Conservation (phyloP, 2,797 vertebrate species). For the Rhabdophis nuchalis region DNA sequence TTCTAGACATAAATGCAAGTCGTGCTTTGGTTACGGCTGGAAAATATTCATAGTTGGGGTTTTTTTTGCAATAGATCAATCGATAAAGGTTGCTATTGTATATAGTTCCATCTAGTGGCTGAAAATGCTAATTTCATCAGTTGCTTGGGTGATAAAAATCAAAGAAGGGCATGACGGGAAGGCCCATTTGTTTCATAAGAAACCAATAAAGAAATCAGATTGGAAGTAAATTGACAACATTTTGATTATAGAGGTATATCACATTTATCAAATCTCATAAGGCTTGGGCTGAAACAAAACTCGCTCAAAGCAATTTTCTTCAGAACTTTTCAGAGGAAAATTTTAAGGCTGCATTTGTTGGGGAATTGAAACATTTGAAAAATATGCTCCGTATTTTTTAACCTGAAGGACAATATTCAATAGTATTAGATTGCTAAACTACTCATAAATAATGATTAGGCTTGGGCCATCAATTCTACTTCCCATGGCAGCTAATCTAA, state of each 20-base stretch:
- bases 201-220: neutral
- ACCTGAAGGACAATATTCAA: neutral
- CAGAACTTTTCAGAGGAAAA: neutral
- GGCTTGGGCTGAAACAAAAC: neutral
- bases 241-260: neutral
- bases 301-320: neutral
- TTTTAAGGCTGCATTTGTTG: neutral
- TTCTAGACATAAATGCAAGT: neutral
- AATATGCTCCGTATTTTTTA: neutral
- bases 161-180: slow-evolving; percentile 26
- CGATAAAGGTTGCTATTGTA: slow-evolving; percentile 36
- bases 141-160: neutral
- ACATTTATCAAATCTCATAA: neutral
- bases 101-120: slow-evolving; percentile 65
- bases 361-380: neutral
- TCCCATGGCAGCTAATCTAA: neutral
- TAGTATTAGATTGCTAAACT: neutral
- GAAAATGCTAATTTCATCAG: slow-evolving; percentile 25
- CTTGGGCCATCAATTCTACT: neutral
- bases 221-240: neutral
- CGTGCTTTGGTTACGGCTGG: neutral
- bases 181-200: neutral
- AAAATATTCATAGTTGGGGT: neutral
- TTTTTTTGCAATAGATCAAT: neutral
- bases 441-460: neutral